These are phyloP conservation scores for Penaeus monodon DNA, from an alignment of 2,888 invertebrate species.

Conservation along the genomic window DNA sequence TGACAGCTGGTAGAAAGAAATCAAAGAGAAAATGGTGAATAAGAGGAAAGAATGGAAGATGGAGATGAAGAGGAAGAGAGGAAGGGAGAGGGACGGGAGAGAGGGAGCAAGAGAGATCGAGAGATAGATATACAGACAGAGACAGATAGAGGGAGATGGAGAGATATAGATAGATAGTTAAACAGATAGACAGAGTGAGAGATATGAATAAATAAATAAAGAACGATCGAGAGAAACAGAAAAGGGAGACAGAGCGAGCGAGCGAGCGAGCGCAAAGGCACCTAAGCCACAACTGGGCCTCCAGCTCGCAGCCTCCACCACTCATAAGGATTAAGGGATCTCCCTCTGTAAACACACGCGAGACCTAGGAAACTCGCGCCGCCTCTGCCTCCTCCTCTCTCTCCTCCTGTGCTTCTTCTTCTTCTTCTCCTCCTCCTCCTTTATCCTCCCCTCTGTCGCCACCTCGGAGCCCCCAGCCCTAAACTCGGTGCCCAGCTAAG, in stretches of 20 bases:
- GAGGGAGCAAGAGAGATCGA: background rate
- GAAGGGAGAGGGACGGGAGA: background rate
- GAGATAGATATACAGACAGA: background rate
- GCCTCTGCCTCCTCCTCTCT: too few relatives aligned
- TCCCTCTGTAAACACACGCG: too few relatives aligned
- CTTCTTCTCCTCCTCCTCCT: too few relatives aligned
- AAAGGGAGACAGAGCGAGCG: background rate
- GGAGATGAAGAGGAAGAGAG: background rate
- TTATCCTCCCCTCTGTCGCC: too few relatives aligned
- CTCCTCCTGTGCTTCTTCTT: too few relatives aligned
- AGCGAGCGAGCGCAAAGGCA: too few relatives aligned
- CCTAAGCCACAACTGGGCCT: too few relatives aligned
- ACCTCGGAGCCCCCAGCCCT: too few relatives aligned
- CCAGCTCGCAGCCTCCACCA: too few relatives aligned
- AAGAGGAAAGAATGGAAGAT: background rate
- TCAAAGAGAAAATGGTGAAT: background rate
- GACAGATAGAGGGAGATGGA: background rate
- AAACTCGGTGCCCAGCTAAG: too few relatives aligned
- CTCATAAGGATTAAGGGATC: too few relatives aligned
- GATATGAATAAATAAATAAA: background rate
- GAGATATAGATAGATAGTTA: background rate
- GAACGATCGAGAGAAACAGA: background rate
- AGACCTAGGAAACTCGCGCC: too few relatives aligned
- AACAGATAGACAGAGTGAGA: conserved; percentile 8
- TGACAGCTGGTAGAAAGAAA: background rate